Evolutionary conservation across 2,113 vertebrate species (phyloP).

Genomic region (Octodon degus): DNA sequence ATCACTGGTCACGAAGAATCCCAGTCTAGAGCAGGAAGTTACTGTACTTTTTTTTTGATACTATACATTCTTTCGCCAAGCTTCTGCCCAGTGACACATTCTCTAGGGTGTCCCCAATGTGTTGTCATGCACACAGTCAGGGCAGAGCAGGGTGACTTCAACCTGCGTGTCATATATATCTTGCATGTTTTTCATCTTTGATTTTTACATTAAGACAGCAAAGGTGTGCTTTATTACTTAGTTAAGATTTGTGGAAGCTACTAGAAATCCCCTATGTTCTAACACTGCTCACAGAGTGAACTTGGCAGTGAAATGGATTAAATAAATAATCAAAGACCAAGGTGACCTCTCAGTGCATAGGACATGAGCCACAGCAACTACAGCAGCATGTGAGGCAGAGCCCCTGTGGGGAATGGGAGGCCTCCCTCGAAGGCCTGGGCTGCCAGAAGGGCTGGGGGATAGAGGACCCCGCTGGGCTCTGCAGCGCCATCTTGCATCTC

Average conservation of each 20-base stretch:
- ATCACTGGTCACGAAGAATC: rapidly evolving
- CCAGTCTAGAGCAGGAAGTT: not conserved
- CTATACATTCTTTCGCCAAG: not conserved
- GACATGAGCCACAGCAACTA: not conserved
- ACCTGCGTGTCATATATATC: rapidly evolving
- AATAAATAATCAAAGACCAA: not conserved
- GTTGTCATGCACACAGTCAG: not conserved
- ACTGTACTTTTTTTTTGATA: too few species aligned
- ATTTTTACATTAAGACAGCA: not conserved
- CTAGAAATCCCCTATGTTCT: not conserved
- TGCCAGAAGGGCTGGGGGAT: not conserved
- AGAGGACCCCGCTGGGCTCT: rapidly evolving
- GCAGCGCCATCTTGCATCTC: rapidly evolving
- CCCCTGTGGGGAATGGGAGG: too few species aligned
- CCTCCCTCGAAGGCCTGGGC: not conserved
- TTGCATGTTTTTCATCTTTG: not conserved
- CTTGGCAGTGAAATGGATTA: not conserved
- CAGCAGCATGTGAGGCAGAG: too few species aligned
- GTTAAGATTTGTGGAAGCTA: not conserved
- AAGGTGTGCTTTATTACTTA: not conserved
- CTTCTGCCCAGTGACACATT: not conserved
- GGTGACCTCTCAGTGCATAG: not conserved
- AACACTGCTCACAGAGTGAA: not conserved
- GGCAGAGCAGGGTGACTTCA: rapidly evolving
- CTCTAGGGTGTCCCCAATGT: rapidly evolving